Conservation (phyloP, 2,888 invertebrate genomes). For the Eristalis tenax region DNA sequence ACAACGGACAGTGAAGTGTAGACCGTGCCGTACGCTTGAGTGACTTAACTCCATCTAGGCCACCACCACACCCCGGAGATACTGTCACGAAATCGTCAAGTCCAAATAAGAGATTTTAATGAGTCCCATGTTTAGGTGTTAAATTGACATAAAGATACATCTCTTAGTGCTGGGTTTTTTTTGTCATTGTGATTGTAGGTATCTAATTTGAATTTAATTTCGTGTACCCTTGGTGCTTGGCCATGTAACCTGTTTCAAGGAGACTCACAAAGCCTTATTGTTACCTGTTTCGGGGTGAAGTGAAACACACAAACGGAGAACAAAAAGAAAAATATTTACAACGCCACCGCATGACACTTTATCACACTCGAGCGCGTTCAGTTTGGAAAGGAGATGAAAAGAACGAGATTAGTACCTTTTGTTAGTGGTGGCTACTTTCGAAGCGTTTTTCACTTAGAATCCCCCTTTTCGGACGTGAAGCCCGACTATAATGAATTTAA, state of each 20-base stretch:
- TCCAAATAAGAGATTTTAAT: conserved; percentile 53
- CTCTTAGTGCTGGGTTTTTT: conserved; percentile 15
- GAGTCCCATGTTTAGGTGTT: conserved; percentile 63
- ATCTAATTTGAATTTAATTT: conserved; percentile 69
- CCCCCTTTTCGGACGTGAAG: conserved; percentile 23
- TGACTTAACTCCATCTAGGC: conserved; percentile 44
- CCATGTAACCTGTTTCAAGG: conserved; percentile 48
- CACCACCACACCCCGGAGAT: background rate
- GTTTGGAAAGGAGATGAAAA: conserved; percentile 25
- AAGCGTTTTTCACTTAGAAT: conserved; percentile 63
- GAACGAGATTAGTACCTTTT: conserved; percentile 63
- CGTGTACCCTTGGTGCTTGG: conserved; percentile 29
- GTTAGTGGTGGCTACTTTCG: conserved; percentile 68
- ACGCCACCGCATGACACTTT: conserved; percentile 68
- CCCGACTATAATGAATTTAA: conserved; percentile 58
- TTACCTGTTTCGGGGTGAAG: conserved; percentile 10
- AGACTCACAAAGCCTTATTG: conserved; percentile 28
- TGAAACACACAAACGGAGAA: background rate
- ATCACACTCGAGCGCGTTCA: conserved; percentile 69
- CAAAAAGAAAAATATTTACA: conserved; percentile 34
- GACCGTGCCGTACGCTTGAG: conserved; percentile 40
- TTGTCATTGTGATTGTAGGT: conserved; percentile 19
- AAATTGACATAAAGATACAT: conserved; percentile 65
- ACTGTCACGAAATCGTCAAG: conserved; percentile 15
- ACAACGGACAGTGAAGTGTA: background rate